These are phyloP conservation scores for Buceros bicornis DNA, from an alignment of 2,797 vertebrate genomes.

Conservation along the genomic window DNA sequence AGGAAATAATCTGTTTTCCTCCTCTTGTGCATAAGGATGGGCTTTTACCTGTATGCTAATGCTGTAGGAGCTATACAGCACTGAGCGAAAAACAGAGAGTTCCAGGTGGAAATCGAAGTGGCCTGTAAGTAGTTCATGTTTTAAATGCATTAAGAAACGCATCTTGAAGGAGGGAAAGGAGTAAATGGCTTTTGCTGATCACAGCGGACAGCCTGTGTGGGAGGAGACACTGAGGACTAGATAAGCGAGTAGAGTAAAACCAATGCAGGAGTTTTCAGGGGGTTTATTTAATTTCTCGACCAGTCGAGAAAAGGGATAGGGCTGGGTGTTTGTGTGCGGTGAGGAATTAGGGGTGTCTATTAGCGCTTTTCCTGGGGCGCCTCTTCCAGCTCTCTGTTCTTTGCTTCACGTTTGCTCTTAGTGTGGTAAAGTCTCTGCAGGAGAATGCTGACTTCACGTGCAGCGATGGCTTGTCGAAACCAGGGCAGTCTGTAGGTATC, in stretches of 20 bases:
- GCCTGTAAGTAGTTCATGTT: background rate
- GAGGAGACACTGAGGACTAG: background rate
- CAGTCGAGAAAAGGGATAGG: background rate
- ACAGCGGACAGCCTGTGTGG: conserved; percentile 14
- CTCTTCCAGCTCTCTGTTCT: background rate
- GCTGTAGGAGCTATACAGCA: background rate
- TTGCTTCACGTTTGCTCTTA: background rate
- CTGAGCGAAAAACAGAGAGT: background rate
- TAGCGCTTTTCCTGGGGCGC: background rate
- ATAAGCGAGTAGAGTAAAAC: background rate
- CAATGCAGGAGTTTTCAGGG: background rate
- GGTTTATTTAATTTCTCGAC: background rate
- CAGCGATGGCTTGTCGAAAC: background rate
- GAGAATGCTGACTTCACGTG: accelerated
- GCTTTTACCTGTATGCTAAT: background rate
- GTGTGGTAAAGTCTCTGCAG: background rate
- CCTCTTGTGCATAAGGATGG: background rate
- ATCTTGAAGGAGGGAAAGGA: background rate
- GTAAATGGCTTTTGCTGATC: conserved; percentile 26
- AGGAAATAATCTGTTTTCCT: background rate
- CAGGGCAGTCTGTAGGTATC: background rate
- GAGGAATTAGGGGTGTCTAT: background rate
- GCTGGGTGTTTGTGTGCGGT: background rate
- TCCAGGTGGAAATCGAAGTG: background rate
- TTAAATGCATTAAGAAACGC: background rate